A percentile compares a stretch with the other conserved stretches of the same genome.
phyloP scores from a whole-genome alignment of 1,140 invertebrate genomes.

The Drosophila ambigua region DNA sequence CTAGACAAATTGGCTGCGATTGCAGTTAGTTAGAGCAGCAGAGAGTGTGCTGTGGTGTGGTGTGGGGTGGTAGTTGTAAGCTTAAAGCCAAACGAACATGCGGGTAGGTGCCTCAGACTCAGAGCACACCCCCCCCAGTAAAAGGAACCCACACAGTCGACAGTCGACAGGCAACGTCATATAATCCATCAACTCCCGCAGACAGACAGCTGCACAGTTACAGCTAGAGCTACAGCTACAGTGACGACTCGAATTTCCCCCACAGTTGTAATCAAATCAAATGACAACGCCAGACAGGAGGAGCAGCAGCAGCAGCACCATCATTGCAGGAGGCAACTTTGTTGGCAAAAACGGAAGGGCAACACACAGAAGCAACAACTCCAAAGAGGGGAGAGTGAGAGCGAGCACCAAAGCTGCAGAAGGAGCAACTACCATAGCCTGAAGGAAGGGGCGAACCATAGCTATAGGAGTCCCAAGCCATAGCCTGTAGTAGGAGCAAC shows the following conservation, averaged over 20 bases:
- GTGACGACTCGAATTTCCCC: slow-evolving; percentile 44
- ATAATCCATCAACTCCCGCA: slow-evolving; percentile 68
- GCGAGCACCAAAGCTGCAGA: slow-evolving; percentile 2
- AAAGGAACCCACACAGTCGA: slow-evolving; percentile 7
- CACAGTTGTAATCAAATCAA: slow-evolving; percentile 75
- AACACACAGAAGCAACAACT: slow-evolving; percentile 10
- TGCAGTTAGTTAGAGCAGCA: slow-evolving; percentile 17
- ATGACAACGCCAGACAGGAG: slow-evolving; percentile 66
- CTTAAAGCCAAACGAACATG: slow-evolving; percentile 61
- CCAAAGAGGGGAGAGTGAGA: background rate
- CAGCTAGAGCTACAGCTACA: slow-evolving; percentile 9
- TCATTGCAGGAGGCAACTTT: slow-evolving; percentile 45
- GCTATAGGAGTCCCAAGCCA: background rate
- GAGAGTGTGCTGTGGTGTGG: too few species aligned
- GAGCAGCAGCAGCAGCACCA: slow-evolving; percentile 25
- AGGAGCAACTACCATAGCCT: slow-evolving; percentile 14
- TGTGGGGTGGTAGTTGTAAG: background rate
- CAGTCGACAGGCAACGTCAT: slow-evolving; percentile 53
- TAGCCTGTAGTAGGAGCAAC: background rate
- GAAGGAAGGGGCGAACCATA: background rate
- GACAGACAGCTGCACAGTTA: slow-evolving; percentile 66
- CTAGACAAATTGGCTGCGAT: slow-evolving; percentile 75
- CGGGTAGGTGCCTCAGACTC: slow-evolving; percentile 36
- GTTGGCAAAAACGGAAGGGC: slow-evolving; percentile 17
- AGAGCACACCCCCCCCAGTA: background rate